Evolutionary conservation across 2,113 vertebrate genomes (phyloP), one percentile per base, ranked within the genome.

Genomic region (Malaclemys terrapin): DNA sequence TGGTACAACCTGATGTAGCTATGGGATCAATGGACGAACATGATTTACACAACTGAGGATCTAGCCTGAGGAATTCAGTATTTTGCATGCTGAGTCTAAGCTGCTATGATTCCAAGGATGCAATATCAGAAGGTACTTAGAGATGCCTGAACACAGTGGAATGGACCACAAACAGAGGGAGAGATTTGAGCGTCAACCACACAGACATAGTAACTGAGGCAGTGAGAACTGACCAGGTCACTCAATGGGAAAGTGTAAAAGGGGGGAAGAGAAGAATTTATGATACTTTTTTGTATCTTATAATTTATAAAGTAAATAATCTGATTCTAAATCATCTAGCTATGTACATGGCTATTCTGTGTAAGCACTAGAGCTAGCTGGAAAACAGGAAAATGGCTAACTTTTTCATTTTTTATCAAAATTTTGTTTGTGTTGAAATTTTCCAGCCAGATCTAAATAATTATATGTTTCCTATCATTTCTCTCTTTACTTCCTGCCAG

Each of bases 191-290:
- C 35, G 31, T 85, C 47, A 72, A 38, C 38, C 75, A 20, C 0
- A 0, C 0, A 10, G 29, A 53, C 5, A 38, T 52, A 1, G 0
- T 3, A 69, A 13, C 45, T 65, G n/a, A 1, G 4, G 57, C 1
- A 14, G 62, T 5, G 52, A 75, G 52, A 53, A 53, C 52, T 59
- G 42, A 12, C 2, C 9, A 62, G 59, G 13, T 62, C 59, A 62
- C 45, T 53, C 65, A 22, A 65, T 35, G 81, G 75, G 53, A 57
- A 88, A 0, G 1, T 62, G 88, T 1, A 31, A 22, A 47, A 27
- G 50, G 53, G 45, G 0, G 9, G 17, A 45, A 35, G 62, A 29
- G 85, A 72, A 82, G 82, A 94, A 57, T 0, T 38, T 29, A 90
- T 52, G 92, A 47, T 0, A 1, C 1, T 62, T 42, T 80, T 1